Evolutionary conservation across 2,888 invertebrate species (phyloP).

Genomic region (Nebria brevicollis): DNA sequence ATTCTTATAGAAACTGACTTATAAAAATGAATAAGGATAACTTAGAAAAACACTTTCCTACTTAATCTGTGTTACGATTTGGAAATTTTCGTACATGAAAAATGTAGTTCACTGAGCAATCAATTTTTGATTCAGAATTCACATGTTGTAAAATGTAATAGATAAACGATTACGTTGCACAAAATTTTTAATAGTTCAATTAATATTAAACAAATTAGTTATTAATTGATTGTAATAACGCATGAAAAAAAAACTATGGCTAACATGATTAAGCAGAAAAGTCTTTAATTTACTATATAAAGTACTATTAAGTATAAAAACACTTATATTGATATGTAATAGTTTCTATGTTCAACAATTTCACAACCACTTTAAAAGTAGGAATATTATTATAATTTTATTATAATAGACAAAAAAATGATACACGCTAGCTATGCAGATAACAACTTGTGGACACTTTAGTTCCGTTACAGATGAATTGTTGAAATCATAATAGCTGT

Average conservation of each 20-base stretch:
- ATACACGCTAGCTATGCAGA: neutral
- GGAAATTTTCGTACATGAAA: neutral
- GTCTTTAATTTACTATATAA: neutral
- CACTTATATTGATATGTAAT: conserved; percentile 30
- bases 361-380: conserved; percentile 42
- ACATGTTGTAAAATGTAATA: neutral
- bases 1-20: conserved; percentile 22
- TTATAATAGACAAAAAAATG: neutral
- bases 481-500: no score
- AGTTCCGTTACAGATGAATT: no score
- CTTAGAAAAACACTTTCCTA: neutral
- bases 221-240: neutral
- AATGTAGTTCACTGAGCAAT: no score
- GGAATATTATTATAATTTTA: conserved; percentile 32
- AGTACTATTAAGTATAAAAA: neutral
- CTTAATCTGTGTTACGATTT: neutral
- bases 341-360: conserved; percentile 13
- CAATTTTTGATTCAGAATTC: no score
- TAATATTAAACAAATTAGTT: neutral
- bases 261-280: neutral
- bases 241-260: neutral
- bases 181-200: neutral
- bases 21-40: neutral
- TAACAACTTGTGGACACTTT: neutral
- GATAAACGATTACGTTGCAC: neutral